These are phyloP conservation scores for Aphrocallistes beatrix DNA, from an alignment of 37 sponge, comb jelly and placozoan species.

Conservation along the genomic window DNA sequence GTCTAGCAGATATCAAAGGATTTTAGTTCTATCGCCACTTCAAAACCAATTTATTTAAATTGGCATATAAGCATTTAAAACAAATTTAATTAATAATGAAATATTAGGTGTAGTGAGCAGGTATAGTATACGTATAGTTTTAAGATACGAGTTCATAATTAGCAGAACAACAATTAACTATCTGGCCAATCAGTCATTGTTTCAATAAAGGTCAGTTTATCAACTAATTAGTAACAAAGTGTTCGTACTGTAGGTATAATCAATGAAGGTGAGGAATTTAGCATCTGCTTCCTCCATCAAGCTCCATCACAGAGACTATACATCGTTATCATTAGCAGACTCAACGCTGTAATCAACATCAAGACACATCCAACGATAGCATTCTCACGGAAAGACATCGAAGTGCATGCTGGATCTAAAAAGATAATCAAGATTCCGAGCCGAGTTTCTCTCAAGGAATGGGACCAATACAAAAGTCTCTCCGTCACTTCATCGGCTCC, in stretches of 20 bases:
- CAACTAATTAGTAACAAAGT: too few relatives aligned
- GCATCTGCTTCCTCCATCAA: not conserved
- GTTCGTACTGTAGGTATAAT: not conserved
- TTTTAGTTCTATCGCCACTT: too few relatives aligned
- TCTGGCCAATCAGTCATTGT: too few relatives aligned
- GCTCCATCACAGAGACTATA: slow-evolving; percentile 15
- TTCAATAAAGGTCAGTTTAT: too few relatives aligned
- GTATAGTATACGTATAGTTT: too few relatives aligned
- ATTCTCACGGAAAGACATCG: not conserved
- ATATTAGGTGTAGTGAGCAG: too few relatives aligned
- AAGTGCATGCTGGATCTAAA: not conserved
- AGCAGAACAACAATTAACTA: too few relatives aligned
- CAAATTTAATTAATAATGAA: too few relatives aligned
- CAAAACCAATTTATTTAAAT: too few relatives aligned
- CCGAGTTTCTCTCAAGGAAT: not conserved
- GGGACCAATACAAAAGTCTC: slow-evolving; percentile 4
- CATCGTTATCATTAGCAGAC: not conserved
- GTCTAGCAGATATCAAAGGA: too few relatives aligned
- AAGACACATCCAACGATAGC: slow-evolving; percentile 9
- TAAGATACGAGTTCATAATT: too few relatives aligned
- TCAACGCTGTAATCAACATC: not conserved
- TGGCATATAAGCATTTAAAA: too few relatives aligned
- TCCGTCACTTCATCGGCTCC: not conserved
- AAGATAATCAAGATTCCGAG: not conserved
- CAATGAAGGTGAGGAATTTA: slow-evolving; percentile 1